phyloP scores from a whole-genome alignment of 2,113 vertebrate genomes.

The Kryptolebias marmoratus region DNA sequence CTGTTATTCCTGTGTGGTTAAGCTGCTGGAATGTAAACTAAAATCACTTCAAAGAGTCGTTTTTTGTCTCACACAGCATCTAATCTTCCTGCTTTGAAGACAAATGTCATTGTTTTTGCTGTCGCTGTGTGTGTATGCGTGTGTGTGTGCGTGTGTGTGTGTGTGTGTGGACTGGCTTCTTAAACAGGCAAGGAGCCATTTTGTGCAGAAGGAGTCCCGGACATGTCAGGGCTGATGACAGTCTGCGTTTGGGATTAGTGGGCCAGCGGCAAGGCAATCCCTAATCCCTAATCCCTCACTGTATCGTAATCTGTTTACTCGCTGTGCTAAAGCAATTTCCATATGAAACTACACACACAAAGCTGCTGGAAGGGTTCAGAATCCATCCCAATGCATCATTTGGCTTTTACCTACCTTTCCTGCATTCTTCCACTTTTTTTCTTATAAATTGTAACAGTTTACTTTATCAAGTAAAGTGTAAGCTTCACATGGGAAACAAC shows the following conservation, averaged over 20 bases:
- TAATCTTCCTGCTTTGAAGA: constrained; percentile 63
- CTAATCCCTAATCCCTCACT: constrained; percentile 89
- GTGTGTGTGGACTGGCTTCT: constrained; percentile 55
- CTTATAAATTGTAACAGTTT: not conserved
- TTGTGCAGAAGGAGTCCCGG: constrained; percentile 84
- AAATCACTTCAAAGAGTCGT: constrained; percentile 53
- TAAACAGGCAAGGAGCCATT: constrained; percentile 65
- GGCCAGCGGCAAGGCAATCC: constrained; percentile 86
- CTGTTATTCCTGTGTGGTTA: not conserved
- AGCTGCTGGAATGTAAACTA: constrained; percentile 34
- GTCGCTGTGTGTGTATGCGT: constrained; percentile 31
- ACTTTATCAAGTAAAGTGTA: not conserved
- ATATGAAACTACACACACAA: constrained; percentile 83
- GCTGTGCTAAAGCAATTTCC: constrained; percentile 87
- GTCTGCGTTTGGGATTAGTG: constrained; percentile 86
- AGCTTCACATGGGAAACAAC: not conserved
- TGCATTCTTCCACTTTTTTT: not conserved
- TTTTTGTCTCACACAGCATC: constrained; percentile 61
- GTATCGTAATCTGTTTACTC: constrained; percentile 91
- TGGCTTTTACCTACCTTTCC: constrained; percentile 45
- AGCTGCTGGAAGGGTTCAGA: constrained; percentile 78
- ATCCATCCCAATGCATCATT: constrained; percentile 73
- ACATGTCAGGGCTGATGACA: constrained; percentile 88
- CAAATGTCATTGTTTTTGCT: constrained; percentile 43
- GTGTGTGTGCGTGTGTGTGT: not conserved